Base-by-base conservation (phyloP, 2,888 invertebrate species). In the Blomia tropicalis region DNA sequence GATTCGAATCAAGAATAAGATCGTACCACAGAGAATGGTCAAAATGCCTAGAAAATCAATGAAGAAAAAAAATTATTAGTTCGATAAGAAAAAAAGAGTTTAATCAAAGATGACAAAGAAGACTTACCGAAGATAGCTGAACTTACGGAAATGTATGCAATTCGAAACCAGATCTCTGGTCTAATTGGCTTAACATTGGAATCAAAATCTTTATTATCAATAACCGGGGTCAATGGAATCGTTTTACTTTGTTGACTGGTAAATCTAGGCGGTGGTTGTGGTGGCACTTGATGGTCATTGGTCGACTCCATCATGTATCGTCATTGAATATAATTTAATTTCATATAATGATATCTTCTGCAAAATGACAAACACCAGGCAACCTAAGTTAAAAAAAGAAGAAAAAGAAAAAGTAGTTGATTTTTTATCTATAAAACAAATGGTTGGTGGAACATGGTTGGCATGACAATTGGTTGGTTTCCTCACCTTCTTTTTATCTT, bases 211-310 rank as follows among this genome's bases (percentile, higher is more conserved):
- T 36, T 17, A 7, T 36, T 17, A 36, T 47, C 51, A 7, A 19
- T 7, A 22, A 22, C n/a, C 51, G 51, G 23, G 5, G 51, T 47
- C 51, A 47, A n/a, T 27, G 51, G 51, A 27, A 47, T 47, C 51
- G n/a, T 27, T n/a, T 47, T 47, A n/a, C 51, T 47, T 22, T 22
- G 22, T 27, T 19, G 51, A n/a, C 51, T 47, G 7, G 51, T n/a
- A 22, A 47, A 14, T 47, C 51, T 7, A 47, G 51, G 51, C 27
- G 51, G 51, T 27, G 51, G 51, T 14, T 47, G 51, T n/a, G 51
- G 51, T 47, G 51, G 51, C n/a, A n/a, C 41, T 41, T 41, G 14
- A 41, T 41, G 41, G n/a, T n/a, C n/a, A n/a, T n/a, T n/a, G n/a
- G n/a, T n/a, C n/a, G n/a, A n/a, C n/a, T n/a, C n/a, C n/a, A n/a